Conservation (phyloP, 2,888 invertebrate genomes). For the Melanchra persicariae region DNA sequence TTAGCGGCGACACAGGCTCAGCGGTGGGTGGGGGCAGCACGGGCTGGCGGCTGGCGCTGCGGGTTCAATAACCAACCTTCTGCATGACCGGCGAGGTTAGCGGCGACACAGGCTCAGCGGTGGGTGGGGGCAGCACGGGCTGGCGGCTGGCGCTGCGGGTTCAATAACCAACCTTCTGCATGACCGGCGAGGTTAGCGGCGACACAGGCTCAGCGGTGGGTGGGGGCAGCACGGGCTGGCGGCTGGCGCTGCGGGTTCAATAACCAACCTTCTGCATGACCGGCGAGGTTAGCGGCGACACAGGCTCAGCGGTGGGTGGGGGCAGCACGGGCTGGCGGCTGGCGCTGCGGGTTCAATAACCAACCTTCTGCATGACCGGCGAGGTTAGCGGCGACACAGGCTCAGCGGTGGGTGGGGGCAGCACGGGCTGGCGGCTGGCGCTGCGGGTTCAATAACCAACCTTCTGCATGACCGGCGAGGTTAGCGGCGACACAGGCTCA, state of each 20-base stretch:
- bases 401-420: not conserved
- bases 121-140: not conserved
- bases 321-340: constrained; percentile 6
- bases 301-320: not conserved
- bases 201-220: not conserved
- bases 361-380: too few relatives aligned
- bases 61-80: too few relatives aligned
- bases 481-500: too few relatives aligned
- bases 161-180: too few relatives aligned
- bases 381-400: not conserved
- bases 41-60: not conserved
- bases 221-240: not conserved
- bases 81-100: constrained; percentile 47
- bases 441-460: constrained; percentile 13
- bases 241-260: constrained; percentile 1
- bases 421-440: not conserved
- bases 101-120: not conserved
- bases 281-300: constrained; percentile 35
- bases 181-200: not conserved
- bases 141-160: constrained; percentile 4
- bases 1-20: not conserved
- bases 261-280: too few relatives aligned
- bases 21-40: not conserved
- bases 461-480: constrained; percentile 31
- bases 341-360: constrained; percentile 11